Evolutionary conservation across 37 sponge, comb jelly and placozoan genomes (phyloP).

Genomic region (Cliona cf. orientalis): DNA sequence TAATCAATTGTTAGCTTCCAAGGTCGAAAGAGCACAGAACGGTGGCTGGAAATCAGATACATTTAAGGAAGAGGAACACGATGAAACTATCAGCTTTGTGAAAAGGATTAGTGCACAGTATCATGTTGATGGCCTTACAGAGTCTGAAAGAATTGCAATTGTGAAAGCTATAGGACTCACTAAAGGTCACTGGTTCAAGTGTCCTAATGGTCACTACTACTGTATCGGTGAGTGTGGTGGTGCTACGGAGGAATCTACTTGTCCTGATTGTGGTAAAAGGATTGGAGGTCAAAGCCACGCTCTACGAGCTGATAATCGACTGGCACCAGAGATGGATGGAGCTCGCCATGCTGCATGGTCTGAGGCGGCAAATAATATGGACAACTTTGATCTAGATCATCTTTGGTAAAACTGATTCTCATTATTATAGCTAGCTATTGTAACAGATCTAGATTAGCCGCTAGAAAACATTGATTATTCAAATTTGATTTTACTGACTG

Average conservation of each 20-base stretch:
- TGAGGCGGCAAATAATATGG: conserved; percentile 66
- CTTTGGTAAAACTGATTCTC: no score
- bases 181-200: conserved; percentile 91
- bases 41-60: conserved; percentile 3
- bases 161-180: conserved; percentile 82
- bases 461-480: no score
- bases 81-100: conserved; percentile 7
- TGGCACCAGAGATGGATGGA: conserved; percentile 90
- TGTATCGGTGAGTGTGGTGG: conserved; percentile 95
- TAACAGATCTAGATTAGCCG: no score
- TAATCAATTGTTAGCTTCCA: neutral
- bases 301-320: conserved; percentile 56
- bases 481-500: no score
- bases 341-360: conserved; percentile 78
- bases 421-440: no score
- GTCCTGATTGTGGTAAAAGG: conserved; percentile 81
- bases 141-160: conserved; percentile 67
- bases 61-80: conserved; percentile 28
- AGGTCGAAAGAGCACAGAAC: neutral
- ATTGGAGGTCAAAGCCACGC: conserved; percentile 84
- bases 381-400: conserved; percentile 61
- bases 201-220: conserved; percentile 88
- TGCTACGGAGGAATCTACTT: conserved; percentile 64
- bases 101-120: conserved; percentile 37
- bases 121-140: conserved; percentile 50